Percentiles rank a stretch among this genome's conserved stretches.
Conservation (phyloP, 1,140 invertebrate species). For the Asobara japonica region DNA sequence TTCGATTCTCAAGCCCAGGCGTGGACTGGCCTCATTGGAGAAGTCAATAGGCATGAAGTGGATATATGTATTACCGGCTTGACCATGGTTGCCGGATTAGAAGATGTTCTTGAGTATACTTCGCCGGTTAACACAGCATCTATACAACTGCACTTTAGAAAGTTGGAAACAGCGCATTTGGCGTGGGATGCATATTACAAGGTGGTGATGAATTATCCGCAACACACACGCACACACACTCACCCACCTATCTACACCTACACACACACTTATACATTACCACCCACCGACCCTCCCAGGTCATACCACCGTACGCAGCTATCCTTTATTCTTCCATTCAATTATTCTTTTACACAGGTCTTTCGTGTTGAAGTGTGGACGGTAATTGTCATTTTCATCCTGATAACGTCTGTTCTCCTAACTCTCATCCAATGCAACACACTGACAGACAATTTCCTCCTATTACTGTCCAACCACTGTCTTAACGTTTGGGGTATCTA, state of each 20-base stretch:
- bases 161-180: conserved; percentile 22
- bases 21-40: conserved; percentile 51
- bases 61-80: conserved; percentile 48
- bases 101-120: conserved; percentile 47
- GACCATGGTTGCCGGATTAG: conserved; percentile 41
- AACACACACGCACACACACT: no score
- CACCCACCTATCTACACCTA: no score
- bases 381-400: conserved; percentile 35
- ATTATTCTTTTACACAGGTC: conserved; percentile 29
- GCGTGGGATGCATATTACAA: conserved; percentile 48
- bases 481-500: conserved; percentile 48
- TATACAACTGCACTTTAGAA: conserved; percentile 43
- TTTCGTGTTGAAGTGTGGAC: conserved; percentile 41
- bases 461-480: conserved; percentile 36
- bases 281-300: no score
- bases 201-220: conserved; percentile 26
- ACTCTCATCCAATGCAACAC: conserved; percentile 40
- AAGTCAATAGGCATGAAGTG: conserved; percentile 30
- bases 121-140: conserved; percentile 44
- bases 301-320: no score
- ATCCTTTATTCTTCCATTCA: no score
- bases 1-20: conserved; percentile 24
- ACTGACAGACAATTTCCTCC: conserved; percentile 3
- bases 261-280: no score
- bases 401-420: conserved; percentile 35